Base-by-base conservation (phyloP, 2,888 invertebrate genomes). In the Pedicia rivosa region DNA sequence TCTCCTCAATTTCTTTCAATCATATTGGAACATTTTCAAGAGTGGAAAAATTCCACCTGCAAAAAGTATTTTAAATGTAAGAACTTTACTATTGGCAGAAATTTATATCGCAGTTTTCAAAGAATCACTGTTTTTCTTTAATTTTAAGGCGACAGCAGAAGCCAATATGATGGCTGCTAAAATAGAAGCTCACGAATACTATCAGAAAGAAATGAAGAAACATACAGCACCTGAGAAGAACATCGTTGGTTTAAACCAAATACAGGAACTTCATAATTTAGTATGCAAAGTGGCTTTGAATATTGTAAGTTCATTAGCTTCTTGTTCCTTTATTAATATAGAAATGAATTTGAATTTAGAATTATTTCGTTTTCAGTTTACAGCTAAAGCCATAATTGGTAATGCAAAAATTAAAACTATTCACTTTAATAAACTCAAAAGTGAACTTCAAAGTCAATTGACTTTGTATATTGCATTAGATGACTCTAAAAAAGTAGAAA, bases 21-120 rank as follows among this genome's bases (percentile, higher is more conserved):
- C 36, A 20, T 40, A 40, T 9, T 32, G 36, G 15, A 27, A 34
- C 2, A 32, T 40, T 12, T 40, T 40, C 27, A 36, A 36, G 15
- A 25, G 25, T 10, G 40, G 33, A 12, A 27, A 29, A 4, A 10
- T 40, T 6, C 40, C 40, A 13, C 32, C 36, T 22, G 36, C 40
- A 8, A 31, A 40, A 34, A 36, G 27, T n/a, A 40, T 40, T 17
- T 40, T 33, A 20, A 33, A 35, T 5, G 33, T 20, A 32, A 20
- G 20, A 20, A 20, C 5, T 20, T 5, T 20, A 20, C 20, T 20
- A 20, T 20, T 6, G 20, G 5, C 8, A 20, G 8, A 20, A 5
- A 20, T 20, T 20, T 20, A 6, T 20, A 20, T 20, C 8, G n/a
- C n/a, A n/a, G n/a, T n/a, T n/a, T n/a, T n/a, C n/a, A n/a, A n/a